These are phyloP conservation scores for Lophius piscatorius DNA, from an alignment of 2,113 vertebrate species.

Conservation along the genomic window DNA sequence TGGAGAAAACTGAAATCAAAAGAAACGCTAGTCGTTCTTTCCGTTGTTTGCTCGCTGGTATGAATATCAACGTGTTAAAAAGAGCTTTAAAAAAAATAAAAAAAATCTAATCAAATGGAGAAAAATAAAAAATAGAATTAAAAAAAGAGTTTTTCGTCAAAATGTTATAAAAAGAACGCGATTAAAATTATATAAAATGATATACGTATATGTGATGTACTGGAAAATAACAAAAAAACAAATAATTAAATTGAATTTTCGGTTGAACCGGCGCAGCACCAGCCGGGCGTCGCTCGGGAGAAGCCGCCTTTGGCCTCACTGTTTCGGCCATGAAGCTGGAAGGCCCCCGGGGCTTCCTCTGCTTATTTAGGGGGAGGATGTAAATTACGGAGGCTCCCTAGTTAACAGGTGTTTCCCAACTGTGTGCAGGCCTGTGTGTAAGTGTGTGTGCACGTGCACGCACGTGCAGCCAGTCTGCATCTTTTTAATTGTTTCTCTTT, in stretches of 20 bases:
- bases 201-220: no score
- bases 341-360: conserved; percentile 61
- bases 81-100: no score
- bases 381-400: conserved; percentile 70
- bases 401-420: conserved; percentile 83
- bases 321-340: conserved; percentile 45
- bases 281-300: conserved; percentile 14
- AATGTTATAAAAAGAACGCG: no score
- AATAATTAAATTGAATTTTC: neutral
- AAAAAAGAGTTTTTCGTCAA: no score
- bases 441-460: conserved; percentile 5
- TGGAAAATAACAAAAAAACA: no score
- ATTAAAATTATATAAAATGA: no score
- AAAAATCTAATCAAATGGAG: no score
- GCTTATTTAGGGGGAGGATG: conserved; percentile 69
- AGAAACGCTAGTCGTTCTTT: no score
- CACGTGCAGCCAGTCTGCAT: conserved; percentile 9
- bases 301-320: conserved; percentile 45
- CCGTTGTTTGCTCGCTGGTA: neutral
- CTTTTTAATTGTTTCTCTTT: conserved; percentile 42
- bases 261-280: conserved; percentile 1
- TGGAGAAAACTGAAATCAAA: neutral
- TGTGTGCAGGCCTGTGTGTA: conserved; percentile 20
- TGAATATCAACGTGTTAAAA: no score
- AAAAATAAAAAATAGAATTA: no score